Conservation (phyloP, 2,888 invertebrate genomes). For the Mechanitis messenoides region DNA sequence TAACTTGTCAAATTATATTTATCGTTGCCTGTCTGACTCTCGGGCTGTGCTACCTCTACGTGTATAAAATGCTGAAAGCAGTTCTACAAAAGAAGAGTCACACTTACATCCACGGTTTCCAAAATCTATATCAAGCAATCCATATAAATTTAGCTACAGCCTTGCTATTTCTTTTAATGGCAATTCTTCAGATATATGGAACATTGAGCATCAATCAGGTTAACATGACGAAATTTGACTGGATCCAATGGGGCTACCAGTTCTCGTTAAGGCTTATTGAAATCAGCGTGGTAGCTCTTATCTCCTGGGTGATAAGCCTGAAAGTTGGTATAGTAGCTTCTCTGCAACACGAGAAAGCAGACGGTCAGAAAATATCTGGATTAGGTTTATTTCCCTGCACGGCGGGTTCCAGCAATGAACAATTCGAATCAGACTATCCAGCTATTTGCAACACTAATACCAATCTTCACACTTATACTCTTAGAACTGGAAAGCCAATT, state of each 20-base stretch:
- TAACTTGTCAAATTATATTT: conserved; percentile 90
- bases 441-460: conserved; percentile 91
- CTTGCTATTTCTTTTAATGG: conserved; percentile 87
- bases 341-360: conserved; percentile 84
- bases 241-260: conserved; percentile 96
- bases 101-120: conserved; percentile 86
- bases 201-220: conserved; percentile 72
- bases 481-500: conserved; percentile 85
- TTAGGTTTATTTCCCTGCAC: conserved; percentile 89
- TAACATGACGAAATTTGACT: conserved; percentile 82
- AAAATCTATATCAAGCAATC: conserved; percentile 90
- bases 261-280: conserved; percentile 90
- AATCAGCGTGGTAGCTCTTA: conserved; percentile 88
- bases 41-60: conserved; percentile 89
- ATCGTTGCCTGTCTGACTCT: conserved; percentile 89
- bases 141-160: conserved; percentile 93
- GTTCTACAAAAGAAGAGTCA: conserved; percentile 86
- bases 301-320: conserved; percentile 91
- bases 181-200: conserved; percentile 89
- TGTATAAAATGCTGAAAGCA: conserved; percentile 86
- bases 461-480: conserved; percentile 88
- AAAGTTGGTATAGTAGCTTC: conserved; percentile 74
- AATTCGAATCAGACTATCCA: conserved; percentile 89
- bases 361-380: conserved; percentile 81
- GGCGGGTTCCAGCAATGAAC: conserved; percentile 88